Evolutionary conservation across 2,113 vertebrate genomes (phyloP), one percentile per base, ranked within the genome.

Genomic region (Pycnonotus jocosus): DNA sequence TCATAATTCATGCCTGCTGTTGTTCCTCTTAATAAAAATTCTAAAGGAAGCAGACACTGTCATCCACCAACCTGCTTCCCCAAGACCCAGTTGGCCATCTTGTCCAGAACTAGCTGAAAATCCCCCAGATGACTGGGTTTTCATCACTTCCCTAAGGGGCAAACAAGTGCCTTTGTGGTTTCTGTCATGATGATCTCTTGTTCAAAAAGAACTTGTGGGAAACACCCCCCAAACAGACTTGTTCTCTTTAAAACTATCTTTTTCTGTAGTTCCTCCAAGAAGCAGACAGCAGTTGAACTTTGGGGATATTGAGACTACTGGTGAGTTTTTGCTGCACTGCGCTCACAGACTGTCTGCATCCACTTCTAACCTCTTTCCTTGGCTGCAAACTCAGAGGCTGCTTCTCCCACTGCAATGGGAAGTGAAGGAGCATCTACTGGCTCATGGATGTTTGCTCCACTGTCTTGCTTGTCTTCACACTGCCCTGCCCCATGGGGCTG

Each of bases 401-500:
- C 23, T 74, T 56, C 74, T 27, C 18, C 7, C 31, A 10, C 33
- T 70, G 51, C 27, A 30, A 15, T 9, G 30, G 47, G 30, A 42
- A 58, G 30, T 24, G 73, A 35, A 58, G 61, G 24, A 48, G 14
- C 22, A 61, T 30, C n/a, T 57, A 6, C 19, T 3, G 2, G 15
- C 20, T 81, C 23, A 37, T 17, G 57, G 22, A 47, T 27, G 27
- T 60, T 44, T 5, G 12, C 24, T 60, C 22, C 48, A 40, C 4
- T 2, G 2, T 30, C 50, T 70, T 0, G 0, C 14, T 61, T 22
- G 6, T 61, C 40, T 88, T 74, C 33, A 25, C 4, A 7, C 8
- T 2, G 1, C 18, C 8, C 6, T 0, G 1, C 38, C 1, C 4
- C 18, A 3, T 3, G 18, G 31, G 31, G 4, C 15, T 69, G 33